phyloP scores from a whole-genome alignment of 2,113 vertebrate genomes.

The Anser cygnoides region DNA sequence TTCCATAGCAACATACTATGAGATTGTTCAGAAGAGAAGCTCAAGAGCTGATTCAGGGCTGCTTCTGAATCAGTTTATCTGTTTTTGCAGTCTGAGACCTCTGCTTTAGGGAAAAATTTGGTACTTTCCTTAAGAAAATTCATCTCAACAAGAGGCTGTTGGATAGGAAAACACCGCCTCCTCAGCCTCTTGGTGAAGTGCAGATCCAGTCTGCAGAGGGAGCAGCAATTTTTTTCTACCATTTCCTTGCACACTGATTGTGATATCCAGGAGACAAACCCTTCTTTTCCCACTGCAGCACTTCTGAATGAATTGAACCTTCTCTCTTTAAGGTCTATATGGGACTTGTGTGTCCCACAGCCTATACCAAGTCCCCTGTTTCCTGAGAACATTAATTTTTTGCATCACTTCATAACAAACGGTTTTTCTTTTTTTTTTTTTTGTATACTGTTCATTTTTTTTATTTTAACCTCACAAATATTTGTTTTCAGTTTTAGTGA shows the following conservation, averaged over 20 bases:
- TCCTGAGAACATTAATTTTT: background rate
- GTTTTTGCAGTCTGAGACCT: background rate
- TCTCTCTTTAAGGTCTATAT: background rate
- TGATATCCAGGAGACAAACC: background rate
- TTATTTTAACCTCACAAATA: background rate
- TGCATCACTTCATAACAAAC: background rate
- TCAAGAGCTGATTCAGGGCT: background rate
- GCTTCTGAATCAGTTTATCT: background rate
- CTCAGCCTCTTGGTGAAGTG: background rate
- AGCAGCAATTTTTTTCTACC: background rate
- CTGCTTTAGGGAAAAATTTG: background rate
- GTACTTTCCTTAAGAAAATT: background rate
- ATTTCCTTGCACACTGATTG: background rate
- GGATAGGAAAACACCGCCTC: background rate
- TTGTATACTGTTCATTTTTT: background rate
- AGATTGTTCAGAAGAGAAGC: background rate
- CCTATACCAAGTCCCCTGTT: background rate
- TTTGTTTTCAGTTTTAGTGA: slow-evolving; percentile 7
- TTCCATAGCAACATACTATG: background rate
- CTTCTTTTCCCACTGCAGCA: background rate
- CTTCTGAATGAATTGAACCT: background rate
- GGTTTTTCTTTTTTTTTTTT: background rate
- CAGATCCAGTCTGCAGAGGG: background rate
- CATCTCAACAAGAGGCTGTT: background rate
- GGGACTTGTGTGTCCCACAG: background rate